Evolutionary conservation across 2,113 vertebrate species (phyloP), one percentile per base, ranked within the genome.

Genomic region (Spea bombifrons): DNA sequence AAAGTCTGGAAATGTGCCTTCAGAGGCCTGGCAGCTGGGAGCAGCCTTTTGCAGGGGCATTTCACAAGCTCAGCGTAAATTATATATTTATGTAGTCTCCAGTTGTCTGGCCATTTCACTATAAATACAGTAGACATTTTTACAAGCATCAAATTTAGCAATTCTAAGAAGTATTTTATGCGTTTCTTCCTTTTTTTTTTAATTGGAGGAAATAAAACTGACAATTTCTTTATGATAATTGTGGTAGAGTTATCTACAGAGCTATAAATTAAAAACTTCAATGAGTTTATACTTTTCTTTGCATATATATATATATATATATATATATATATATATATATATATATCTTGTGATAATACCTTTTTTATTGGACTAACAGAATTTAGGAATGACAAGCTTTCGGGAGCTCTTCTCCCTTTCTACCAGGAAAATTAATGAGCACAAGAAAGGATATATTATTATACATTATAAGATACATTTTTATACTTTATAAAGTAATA

Each of bases 101-200:
- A 74, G 63, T 80, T 80, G 45, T 74, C 78, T 74, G 71, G 45
- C 13, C 71, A 80, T 48, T 67, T 73, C 50, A 49, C 52, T 67
- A 53, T 80, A 80, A 80, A 80, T 68, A 80, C 53, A 68, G 44
- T 17, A 15, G 59, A 72, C 77, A 47, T 66, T 79, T 79, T 79
- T 73, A 79, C 44, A 67, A 46, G 12, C 46, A 49, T 12, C 48
- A 50, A 73, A 43, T 55, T 79, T 57, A 73, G 49, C 9, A 66
- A 59, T 46, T 30, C 61, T 49, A 10, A 67, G 52, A 59, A 30
- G 30, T 30, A 12, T 4, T 49, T 79, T 47, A 71, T 64, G 12
- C 7, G 0, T 64, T 63, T 71, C 64, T 53, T 12, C 30, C 65
- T 72, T 8, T 71, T 63, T 71, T 63, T 68, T 68, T 61, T 59